Conservation (phyloP, 2,888 invertebrate genomes). For the Phalera bucephala region DNA sequence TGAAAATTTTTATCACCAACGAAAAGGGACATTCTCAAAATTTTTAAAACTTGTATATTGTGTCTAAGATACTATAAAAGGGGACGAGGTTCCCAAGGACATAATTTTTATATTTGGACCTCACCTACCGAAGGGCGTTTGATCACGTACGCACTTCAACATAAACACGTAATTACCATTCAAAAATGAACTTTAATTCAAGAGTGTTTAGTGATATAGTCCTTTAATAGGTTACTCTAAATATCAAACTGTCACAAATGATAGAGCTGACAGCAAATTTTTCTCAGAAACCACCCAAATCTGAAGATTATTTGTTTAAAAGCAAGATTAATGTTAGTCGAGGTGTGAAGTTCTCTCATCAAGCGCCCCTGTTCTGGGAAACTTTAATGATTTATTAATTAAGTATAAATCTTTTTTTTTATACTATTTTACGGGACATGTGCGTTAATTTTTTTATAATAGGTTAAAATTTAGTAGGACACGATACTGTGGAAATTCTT, state of each 20-base stretch:
- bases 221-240: constrained; percentile 10
- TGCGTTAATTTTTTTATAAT: no score
- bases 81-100: constrained; percentile 65
- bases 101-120: constrained; percentile 60
- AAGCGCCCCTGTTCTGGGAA: constrained; percentile 38
- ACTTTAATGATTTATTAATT: constrained; percentile 33
- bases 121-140: constrained; percentile 40
- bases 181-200: constrained; percentile 15
- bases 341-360: constrained; percentile 61
- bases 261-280: constrained; percentile 41
- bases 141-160: constrained; percentile 48
- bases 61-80: constrained; percentile 42
- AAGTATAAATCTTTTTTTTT: constrained; percentile 9
- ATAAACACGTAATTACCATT: constrained; percentile 2
- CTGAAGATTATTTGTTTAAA: constrained; percentile 51
- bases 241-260: constrained; percentile 39
- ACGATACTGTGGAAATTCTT: no score
- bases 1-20: constrained; percentile 42
- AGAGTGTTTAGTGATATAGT: constrained; percentile 10
- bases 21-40: constrained; percentile 47
- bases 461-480: no score
- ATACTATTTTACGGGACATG: constrained; percentile 21
- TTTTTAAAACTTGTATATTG: constrained; percentile 56
- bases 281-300: constrained; percentile 54
- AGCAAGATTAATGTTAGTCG: constrained; percentile 59